Evolutionary conservation across 2,113 vertebrate species (phyloP).

Genomic region (Rhabdornis inornatus): DNA sequence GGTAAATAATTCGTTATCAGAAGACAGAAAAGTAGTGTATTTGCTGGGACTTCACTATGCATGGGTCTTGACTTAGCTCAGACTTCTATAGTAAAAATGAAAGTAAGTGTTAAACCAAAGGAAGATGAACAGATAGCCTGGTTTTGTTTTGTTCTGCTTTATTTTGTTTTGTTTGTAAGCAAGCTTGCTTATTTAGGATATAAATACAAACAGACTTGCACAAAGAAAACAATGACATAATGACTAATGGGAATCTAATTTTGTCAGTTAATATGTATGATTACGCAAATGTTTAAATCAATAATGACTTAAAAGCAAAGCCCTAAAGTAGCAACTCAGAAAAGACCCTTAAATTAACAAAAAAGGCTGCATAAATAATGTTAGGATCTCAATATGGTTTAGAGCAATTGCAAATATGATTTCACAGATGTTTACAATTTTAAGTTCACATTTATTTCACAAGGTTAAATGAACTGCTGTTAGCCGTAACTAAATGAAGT

Average conservation of each 20-base stretch:
- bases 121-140: background rate
- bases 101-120: background rate
- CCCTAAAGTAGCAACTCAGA: background rate
- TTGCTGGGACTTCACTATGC: background rate
- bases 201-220: background rate
- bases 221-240: background rate
- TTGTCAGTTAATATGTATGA: background rate
- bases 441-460: conserved; percentile 17
- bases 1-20: background rate
- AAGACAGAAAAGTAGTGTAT: background rate
- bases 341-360: background rate
- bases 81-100: background rate
- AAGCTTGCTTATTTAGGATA: background rate
- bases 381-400: background rate
- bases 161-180: background rate
- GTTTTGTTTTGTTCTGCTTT: background rate
- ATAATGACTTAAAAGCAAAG: background rate
- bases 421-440: conserved; percentile 25
- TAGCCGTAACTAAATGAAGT: background rate
- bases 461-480: conserved; percentile 9
- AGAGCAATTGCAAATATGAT: background rate
- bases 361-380: background rate
- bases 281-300: background rate
- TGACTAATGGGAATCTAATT: background rate
- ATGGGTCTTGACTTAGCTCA: background rate